phyloP scores from a whole-genome alignment of 2,113 vertebrate species.

The Amia ocellicauda region DNA sequence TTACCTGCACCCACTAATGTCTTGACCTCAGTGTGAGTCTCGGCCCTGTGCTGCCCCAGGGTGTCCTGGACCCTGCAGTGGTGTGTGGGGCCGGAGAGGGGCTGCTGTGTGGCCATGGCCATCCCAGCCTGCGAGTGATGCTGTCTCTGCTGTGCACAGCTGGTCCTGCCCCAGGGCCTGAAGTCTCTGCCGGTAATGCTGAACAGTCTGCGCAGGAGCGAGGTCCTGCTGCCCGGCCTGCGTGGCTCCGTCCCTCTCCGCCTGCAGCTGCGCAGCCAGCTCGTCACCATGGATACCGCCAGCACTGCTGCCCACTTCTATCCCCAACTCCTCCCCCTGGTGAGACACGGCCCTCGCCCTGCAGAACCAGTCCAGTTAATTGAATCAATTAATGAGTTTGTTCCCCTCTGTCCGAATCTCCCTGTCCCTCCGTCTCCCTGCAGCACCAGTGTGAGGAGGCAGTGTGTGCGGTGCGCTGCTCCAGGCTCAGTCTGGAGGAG shows the following conservation, averaged over 20 bases:
- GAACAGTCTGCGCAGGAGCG: slow-evolving; percentile 72
- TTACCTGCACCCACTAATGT: too few species aligned
- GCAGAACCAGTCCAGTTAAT: not conserved
- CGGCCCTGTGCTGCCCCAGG: not conserved
- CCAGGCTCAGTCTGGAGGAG: slow-evolving; percentile 49
- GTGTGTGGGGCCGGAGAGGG: too few species aligned
- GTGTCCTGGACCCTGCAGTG: not conserved
- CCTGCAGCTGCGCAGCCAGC: slow-evolving; percentile 57
- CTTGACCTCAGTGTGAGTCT: not conserved
- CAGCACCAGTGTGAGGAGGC: slow-evolving; percentile 27
- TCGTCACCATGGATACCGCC: slow-evolving; percentile 57
- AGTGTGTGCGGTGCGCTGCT: slow-evolving; percentile 49
- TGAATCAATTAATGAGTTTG: too few species aligned
- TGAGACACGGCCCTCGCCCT: slow-evolving; percentile 33
- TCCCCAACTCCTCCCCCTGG: slow-evolving; percentile 61
- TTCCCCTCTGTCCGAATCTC: not conserved
- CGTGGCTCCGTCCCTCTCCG: slow-evolving; percentile 62
- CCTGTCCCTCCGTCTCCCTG: not conserved
- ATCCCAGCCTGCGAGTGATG: too few species aligned
- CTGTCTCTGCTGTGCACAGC: slow-evolving; percentile 48
- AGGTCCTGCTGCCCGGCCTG: slow-evolving; percentile 65
- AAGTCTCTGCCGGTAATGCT: slow-evolving; percentile 65
- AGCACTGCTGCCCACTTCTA: slow-evolving; percentile 60
- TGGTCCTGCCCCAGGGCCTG: slow-evolving; percentile 67
- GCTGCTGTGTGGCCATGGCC: too few species aligned